Evolutionary conservation across 1,140 invertebrate genomes (phyloP).

Genomic region (Hesperophylax magnus): DNA sequence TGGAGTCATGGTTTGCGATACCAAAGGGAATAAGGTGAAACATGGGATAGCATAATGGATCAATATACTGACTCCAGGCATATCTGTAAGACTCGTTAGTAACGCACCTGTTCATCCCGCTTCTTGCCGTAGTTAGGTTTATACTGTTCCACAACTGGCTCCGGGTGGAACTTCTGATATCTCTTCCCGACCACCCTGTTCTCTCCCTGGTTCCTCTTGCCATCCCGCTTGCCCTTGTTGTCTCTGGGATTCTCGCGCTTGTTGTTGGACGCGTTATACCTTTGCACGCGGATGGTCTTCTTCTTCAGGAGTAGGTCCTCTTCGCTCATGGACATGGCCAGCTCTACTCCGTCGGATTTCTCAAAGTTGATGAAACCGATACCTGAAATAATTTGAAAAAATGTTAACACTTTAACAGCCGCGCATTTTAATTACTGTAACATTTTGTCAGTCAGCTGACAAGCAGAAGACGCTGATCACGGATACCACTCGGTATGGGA

Average conservation of each 20-base stretch:
- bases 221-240: background rate
- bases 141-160: slow-evolving; percentile 7
- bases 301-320: slow-evolving; percentile 68
- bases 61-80: too few relatives aligned
- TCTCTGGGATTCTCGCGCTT: slow-evolving; percentile 36
- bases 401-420: too few relatives aligned
- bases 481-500: too few relatives aligned
- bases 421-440: too few relatives aligned
- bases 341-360: slow-evolving; percentile 73
- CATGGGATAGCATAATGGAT: too few relatives aligned
- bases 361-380: slow-evolving; percentile 77
- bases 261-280: slow-evolving; percentile 58
- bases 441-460: too few relatives aligned
- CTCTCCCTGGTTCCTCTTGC: slow-evolving; percentile 4
- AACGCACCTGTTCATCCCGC: slow-evolving; percentile 48
- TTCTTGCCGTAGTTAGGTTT: slow-evolving; percentile 42
- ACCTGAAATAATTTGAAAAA: slow-evolving; percentile 60
- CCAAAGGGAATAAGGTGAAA: too few relatives aligned
- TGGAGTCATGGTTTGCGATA: too few relatives aligned
- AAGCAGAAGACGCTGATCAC: too few relatives aligned
- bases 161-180: slow-evolving; percentile 35
- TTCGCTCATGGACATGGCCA: slow-evolving; percentile 75
- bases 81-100: slow-evolving; percentile 9
- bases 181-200: slow-evolving; percentile 25
- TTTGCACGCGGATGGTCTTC: slow-evolving; percentile 65